Percentiles rank a stretch among this genome's conserved stretches.
Evolutionary conservation across 1,140 invertebrate species (phyloP).

Genomic region (Lasaia peninsularis): DNA sequence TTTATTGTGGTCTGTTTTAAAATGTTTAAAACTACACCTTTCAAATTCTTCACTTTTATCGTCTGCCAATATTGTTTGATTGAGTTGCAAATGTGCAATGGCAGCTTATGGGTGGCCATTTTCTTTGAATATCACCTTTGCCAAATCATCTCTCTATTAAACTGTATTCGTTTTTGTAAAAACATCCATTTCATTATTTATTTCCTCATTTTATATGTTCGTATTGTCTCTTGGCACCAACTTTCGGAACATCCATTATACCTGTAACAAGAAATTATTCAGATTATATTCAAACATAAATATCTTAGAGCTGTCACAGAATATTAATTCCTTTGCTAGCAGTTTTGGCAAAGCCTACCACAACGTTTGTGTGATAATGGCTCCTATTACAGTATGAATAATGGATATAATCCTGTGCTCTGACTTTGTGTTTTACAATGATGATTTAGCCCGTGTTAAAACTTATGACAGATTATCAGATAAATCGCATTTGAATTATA

Average conservation of each 20-base stretch:
- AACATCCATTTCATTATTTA: slow-evolving; percentile 22
- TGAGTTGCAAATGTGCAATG: slow-evolving; percentile 67
- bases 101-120: slow-evolving; percentile 63
- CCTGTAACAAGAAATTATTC: slow-evolving; percentile 34
- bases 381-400: not conserved
- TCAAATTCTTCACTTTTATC: slow-evolving; percentile 23
- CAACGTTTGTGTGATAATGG: slow-evolving; percentile 2
- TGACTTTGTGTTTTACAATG: slow-evolving; percentile 8
- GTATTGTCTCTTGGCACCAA: slow-evolving; percentile 2
- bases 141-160: slow-evolving; percentile 51
- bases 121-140: slow-evolving; percentile 67
- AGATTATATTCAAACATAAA: slow-evolving; percentile 23
- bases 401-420: slow-evolving; percentile 2
- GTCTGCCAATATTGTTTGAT: slow-evolving; percentile 61
- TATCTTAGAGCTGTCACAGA: slow-evolving; percentile 19
- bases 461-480: slow-evolving; percentile 11
- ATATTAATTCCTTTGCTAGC: slow-evolving; percentile 15
- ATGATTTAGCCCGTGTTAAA: slow-evolving; percentile 16
- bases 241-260: slow-evolving; percentile 16
- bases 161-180: slow-evolving; percentile 10
- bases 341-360: not conserved
- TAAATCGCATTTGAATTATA: slow-evolving; percentile 7
- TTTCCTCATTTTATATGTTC: not conserved
- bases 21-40: slow-evolving; percentile 26
- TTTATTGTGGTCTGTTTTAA: slow-evolving; percentile 25